Percentiles rank a stretch among this genome's conserved stretches.
These are phyloP conservation scores for Drosophila nasuta DNA, from an alignment of 1,140 invertebrate genomes.

Conservation along the genomic window DNA sequence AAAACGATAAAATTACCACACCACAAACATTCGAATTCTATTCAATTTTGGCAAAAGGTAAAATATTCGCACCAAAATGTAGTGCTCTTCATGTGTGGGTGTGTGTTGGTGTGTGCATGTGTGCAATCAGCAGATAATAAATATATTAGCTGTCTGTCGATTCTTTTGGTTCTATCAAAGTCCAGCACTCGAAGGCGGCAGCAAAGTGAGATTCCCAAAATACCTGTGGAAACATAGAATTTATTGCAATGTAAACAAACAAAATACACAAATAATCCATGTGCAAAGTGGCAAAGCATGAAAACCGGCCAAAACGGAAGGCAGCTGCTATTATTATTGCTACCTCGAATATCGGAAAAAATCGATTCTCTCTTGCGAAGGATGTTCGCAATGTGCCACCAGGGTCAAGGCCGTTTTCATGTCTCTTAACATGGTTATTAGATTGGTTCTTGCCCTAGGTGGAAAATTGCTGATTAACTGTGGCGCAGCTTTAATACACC, in stretches of 20 bases:
- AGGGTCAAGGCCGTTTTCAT: conserved; percentile 51
- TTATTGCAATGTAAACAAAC: conserved; percentile 66
- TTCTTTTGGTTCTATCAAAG: conserved; percentile 6
- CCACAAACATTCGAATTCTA: conserved; percentile 15
- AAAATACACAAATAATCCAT: conserved; percentile 24
- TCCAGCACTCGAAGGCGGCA: conserved; percentile 5
- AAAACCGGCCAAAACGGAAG: background rate
- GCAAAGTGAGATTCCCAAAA: conserved; percentile 13
- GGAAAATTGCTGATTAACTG: conserved; percentile 7
- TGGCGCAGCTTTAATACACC: conserved; percentile 1
- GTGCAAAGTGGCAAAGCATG: conserved; percentile 5
- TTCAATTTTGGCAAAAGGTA: conserved; percentile 42
- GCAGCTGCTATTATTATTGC: conserved; percentile 3
- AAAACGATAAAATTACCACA: conserved; percentile 21
- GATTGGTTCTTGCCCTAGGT: background rate
- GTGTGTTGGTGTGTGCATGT: background rate
- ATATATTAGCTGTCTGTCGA: conserved; percentile 8
- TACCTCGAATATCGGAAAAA: conserved; percentile 36
- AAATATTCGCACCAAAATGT: conserved; percentile 11
- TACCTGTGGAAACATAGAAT: conserved; percentile 46
- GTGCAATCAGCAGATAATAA: conserved; percentile 12
- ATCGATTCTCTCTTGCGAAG: conserved; percentile 48
- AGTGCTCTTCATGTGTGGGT: background rate
- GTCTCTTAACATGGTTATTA: background rate
- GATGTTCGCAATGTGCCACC: background rate